These are phyloP conservation scores for Spisula subtruncata DNA, from an alignment of 2,888 invertebrate genomes.

Conservation along the genomic window DNA sequence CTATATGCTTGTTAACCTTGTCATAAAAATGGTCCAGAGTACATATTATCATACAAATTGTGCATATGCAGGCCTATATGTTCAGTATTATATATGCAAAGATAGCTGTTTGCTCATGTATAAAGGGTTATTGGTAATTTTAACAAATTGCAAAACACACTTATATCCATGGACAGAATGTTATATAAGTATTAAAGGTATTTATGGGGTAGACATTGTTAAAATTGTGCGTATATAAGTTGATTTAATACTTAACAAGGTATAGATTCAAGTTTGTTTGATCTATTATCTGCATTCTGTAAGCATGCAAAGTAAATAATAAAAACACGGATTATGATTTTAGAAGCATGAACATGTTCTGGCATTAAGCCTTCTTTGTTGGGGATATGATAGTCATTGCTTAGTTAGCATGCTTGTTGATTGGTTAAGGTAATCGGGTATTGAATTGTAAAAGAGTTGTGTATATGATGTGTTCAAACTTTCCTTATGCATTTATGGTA, in stretches of 20 bases:
- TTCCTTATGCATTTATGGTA: too few relatives aligned
- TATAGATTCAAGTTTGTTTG: not conserved
- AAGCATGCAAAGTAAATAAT: not conserved
- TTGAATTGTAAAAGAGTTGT: not conserved
- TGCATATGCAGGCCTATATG: too few relatives aligned
- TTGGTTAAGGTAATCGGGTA: constrained; percentile 2
- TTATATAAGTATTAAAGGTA: too few relatives aligned
- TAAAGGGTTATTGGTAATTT: too few relatives aligned
- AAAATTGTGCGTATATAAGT: not conserved
- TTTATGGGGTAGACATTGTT: too few relatives aligned
- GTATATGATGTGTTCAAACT: too few relatives aligned
- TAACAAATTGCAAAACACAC: too few relatives aligned
- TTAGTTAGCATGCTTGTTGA: not conserved
- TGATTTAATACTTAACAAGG: not conserved
- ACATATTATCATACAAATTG: not conserved
- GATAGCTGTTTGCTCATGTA: too few relatives aligned
- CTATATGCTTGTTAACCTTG: not conserved
- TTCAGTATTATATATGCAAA: too few relatives aligned
- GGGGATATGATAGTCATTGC: not conserved
- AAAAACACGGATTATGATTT: not conserved
- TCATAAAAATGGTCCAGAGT: not conserved
- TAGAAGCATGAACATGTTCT: not conserved
- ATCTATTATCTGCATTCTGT: not conserved
- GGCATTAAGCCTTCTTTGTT: not conserved
- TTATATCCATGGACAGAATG: too few relatives aligned